phyloP scores from a whole-genome alignment of 2,113 vertebrate species.

The Podarcis cretensis region DNA sequence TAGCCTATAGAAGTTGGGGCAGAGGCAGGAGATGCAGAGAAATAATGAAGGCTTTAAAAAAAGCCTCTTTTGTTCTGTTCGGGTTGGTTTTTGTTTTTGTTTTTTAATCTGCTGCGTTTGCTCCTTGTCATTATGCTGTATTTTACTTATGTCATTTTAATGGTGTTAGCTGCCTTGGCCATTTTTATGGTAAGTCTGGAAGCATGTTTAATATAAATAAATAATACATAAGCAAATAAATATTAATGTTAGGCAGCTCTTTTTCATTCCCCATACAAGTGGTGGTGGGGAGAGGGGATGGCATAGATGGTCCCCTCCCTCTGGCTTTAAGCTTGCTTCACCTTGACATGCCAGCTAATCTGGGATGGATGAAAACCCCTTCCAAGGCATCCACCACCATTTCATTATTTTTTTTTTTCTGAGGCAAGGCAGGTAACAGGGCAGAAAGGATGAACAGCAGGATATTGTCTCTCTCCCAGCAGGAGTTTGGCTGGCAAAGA shows the following conservation, averaged over 20 bases:
- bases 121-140: background rate
- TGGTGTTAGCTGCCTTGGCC: background rate
- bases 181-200: background rate
- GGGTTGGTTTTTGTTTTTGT: background rate
- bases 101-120: background rate
- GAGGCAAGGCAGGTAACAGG: background rate
- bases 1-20: too few species aligned
- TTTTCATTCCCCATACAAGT: background rate
- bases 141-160: background rate
- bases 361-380: background rate
- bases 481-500: background rate
- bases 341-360: too few species aligned
- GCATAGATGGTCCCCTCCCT: background rate
- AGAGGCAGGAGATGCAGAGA: background rate
- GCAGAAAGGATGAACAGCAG: background rate
- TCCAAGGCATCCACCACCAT: background rate
- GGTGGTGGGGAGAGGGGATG: background rate
- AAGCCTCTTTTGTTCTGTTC: background rate
- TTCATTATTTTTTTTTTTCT: background rate
- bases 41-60: background rate
- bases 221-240: background rate
- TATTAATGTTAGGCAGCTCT: background rate
- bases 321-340: background rate
- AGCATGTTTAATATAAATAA: slow-evolving; percentile 4
- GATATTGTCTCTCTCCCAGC: background rate